Percentiles rank a stretch among this genome's conserved stretches.
Evolutionary conservation across 2,797 vertebrate species (phyloP).

Genomic region (Pelochelys cantorii): DNA sequence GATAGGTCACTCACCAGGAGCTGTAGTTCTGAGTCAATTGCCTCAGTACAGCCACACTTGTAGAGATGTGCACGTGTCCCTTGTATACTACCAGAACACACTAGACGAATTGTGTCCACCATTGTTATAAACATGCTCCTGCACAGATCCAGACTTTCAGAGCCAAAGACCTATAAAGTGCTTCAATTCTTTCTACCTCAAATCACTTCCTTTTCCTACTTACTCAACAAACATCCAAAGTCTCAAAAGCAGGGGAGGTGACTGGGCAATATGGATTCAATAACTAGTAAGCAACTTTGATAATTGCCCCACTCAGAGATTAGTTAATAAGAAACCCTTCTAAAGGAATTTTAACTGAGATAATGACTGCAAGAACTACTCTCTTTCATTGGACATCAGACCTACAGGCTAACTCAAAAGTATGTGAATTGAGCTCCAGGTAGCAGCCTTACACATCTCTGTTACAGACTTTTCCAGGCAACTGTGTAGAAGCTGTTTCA

Average conservation of each 20-base stretch:
- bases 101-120: background rate
- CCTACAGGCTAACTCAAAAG: background rate
- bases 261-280: background rate
- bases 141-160: background rate
- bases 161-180: background rate
- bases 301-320: background rate
- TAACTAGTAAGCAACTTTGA: background rate
- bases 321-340: background rate
- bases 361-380: background rate
- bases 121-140: background rate
- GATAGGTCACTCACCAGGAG: rapidly evolving
- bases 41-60: background rate
- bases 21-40: background rate
- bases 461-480: background rate
- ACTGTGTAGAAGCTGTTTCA: background rate
- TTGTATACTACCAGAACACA: background rate
- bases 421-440: background rate
- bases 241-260: background rate
- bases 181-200: background rate
- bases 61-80: background rate
- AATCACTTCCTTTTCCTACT: background rate
- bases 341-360: background rate
- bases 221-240: background rate
- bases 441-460: background rate
- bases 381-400: background rate